These are phyloP conservation scores for Trachymyrmex cornetzi DNA, from an alignment of 1,140 invertebrate genomes.

Conservation along the genomic window DNA sequence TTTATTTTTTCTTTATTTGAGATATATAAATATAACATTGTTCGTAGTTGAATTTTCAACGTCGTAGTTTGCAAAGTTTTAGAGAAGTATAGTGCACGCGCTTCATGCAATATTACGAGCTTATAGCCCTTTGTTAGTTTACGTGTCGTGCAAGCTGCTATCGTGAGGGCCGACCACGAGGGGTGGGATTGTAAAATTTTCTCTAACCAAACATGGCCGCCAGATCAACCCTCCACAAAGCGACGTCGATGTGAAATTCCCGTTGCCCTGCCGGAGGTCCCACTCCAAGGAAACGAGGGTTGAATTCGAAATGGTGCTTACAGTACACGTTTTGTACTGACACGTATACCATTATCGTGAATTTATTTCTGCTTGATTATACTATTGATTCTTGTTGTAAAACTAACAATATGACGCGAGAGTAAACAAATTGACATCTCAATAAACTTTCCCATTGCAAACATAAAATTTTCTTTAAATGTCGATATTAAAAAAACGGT, in stretches of 20 bases:
- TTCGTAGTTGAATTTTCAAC: neutral
- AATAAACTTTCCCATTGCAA: neutral
- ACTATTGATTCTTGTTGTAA: conserved; percentile 20
- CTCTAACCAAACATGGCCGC: conserved; percentile 71
- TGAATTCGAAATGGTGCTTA: conserved; percentile 42
- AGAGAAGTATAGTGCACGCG: conserved; percentile 3
- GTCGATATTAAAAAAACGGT: neutral
- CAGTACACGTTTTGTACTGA: conserved; percentile 54
- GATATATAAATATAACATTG: neutral
- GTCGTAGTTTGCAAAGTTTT: neutral
- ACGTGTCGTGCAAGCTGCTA: conserved; percentile 75
- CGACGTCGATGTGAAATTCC: conserved; percentile 52
- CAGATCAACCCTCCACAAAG: conserved; percentile 56
- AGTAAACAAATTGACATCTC: neutral
- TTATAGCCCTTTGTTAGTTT: conserved; percentile 73
- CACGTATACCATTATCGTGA: conserved; percentile 61
- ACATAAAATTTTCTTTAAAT: neutral
- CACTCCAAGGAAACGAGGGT: conserved; percentile 44
- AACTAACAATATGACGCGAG: conserved; percentile 26
- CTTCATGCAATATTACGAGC: conserved; percentile 46
- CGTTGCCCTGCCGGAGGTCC: conserved; percentile 32
- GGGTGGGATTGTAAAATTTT: conserved; percentile 70
- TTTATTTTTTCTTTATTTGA: neutral
- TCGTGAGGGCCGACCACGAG: conserved; percentile 52
- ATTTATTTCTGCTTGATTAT: conserved; percentile 61